phyloP scores from a whole-genome alignment of 2,113 vertebrate genomes.

The Alethe castanea region DNA sequence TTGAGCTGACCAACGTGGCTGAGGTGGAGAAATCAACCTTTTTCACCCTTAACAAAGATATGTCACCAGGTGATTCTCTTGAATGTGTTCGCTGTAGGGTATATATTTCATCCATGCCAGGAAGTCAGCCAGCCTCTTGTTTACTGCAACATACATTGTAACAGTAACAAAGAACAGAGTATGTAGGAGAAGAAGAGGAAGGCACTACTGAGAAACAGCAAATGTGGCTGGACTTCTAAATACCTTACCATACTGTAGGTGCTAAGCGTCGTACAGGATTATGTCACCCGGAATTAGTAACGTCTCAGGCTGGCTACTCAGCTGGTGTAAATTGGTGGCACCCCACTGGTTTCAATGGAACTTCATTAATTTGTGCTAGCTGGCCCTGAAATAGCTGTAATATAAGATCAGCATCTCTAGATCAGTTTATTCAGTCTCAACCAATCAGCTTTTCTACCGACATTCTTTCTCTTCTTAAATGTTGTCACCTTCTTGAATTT shows the following conservation, averaged over 20 bases:
- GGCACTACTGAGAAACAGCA: background rate
- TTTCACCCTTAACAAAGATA: background rate
- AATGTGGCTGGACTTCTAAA: background rate
- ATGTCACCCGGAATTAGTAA: background rate
- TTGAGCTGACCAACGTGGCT: background rate
- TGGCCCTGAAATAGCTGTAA: conserved; percentile 12
- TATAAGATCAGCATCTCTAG: background rate
- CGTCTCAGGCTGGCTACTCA: background rate
- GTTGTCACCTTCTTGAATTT: conserved; percentile 36
- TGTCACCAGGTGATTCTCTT: background rate
- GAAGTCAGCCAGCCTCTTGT: background rate
- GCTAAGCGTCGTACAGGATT: background rate
- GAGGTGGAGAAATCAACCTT: background rate
- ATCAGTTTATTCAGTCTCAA: background rate
- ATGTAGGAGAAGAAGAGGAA: background rate
- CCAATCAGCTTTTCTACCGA: background rate
- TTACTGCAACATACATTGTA: background rate
- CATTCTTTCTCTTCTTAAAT: background rate
- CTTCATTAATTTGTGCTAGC: background rate
- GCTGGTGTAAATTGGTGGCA: conserved; percentile 21
- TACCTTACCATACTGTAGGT: background rate
- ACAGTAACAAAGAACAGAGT: background rate
- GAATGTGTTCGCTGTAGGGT: background rate
- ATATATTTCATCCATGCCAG: background rate
- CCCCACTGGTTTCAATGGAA: background rate